phyloP scores from a whole-genome alignment of 2,113 vertebrate species.

The Ornithorhynchus anatinus region DNA sequence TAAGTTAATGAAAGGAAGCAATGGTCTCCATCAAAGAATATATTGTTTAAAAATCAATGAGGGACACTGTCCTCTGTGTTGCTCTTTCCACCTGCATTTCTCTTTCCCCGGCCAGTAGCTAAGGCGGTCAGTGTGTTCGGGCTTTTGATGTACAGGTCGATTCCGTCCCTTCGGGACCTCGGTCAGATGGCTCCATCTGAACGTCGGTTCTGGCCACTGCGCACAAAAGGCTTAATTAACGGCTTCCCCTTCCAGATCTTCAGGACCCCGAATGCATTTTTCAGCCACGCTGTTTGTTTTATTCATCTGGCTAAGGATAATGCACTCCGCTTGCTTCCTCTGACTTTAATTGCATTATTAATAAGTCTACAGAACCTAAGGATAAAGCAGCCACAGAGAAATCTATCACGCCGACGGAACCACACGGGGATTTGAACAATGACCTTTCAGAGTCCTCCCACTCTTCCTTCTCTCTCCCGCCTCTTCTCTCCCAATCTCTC shows the following conservation, averaged over 20 bases:
- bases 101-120: neutral
- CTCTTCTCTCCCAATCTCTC: no score
- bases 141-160: neutral
- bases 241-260: neutral
- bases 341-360: neutral
- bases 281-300: conserved; percentile 2
- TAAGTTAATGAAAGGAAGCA: conserved; percentile 25
- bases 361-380: neutral
- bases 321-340: neutral
- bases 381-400: neutral
- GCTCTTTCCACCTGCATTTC: conserved; percentile 4
- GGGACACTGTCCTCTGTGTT: conserved; percentile 1
- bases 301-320: conserved; percentile 3
- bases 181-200: neutral
- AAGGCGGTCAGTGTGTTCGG: neutral
- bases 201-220: conserved; percentile 4
- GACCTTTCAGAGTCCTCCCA: neutral
- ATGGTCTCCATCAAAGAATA: conserved; percentile 35
- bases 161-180: neutral
- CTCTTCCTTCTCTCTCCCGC: no score
- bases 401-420: neutral
- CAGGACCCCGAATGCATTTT: conserved; percentile 19
- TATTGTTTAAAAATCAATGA: conserved; percentile 36
- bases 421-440: neutral
- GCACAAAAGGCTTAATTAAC: conserved; percentile 9